Percentiles rank a stretch among this genome's conserved stretches.
Conservation (phyloP, 1,140 invertebrate species). For the Melanaphis sacchari region DNA sequence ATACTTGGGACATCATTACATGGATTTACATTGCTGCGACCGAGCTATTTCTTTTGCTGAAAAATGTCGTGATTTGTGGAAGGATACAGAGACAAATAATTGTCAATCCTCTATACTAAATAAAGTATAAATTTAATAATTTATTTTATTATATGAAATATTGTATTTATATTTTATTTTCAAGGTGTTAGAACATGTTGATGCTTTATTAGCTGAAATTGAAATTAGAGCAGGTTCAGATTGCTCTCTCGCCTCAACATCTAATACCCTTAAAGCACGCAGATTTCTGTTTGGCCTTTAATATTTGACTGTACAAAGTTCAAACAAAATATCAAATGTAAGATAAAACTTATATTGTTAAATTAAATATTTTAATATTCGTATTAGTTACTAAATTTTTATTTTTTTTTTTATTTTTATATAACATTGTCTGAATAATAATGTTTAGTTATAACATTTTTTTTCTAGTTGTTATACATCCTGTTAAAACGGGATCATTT, state of each 20-base stretch:
- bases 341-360: neutral
- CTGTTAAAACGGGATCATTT: too few relatives aligned
- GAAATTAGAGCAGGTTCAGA: neutral
- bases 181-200: conserved; percentile 12
- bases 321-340: neutral
- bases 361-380: conserved; percentile 5
- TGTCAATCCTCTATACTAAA: neutral
- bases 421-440: neutral
- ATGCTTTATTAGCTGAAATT: conserved; percentile 8
- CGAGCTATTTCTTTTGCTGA: neutral
- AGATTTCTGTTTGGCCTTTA: conserved; percentile 47
- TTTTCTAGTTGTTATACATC: too few relatives aligned
- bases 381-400: neutral
- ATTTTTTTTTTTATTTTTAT: neutral
- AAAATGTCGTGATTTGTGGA: neutral
- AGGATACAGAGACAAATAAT: neutral
- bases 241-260: neutral
- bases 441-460: too few relatives aligned
- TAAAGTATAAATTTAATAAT: neutral
- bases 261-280: conserved; percentile 31
- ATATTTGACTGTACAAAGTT: neutral
- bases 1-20: conserved; percentile 46
- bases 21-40: conserved; percentile 45
- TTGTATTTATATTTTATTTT: neutral
- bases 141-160: neutral